Conservation (phyloP, 2,888 invertebrate genomes). For the Sympetrum striolatum region DNA sequence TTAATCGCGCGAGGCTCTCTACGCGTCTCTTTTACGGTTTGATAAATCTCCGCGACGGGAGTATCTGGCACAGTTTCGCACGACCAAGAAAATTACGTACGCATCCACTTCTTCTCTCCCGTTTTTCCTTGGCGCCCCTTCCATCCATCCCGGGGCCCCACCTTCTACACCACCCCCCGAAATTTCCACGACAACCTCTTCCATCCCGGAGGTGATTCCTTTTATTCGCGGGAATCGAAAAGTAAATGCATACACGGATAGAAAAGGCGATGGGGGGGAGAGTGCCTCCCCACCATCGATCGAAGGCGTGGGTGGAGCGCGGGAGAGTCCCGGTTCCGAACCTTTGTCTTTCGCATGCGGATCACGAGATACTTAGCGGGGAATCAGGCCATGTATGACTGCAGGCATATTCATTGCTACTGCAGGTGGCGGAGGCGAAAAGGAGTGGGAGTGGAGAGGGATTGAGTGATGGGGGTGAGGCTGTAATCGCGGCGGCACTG, state of each 20-base stretch:
- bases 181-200: background rate
- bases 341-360: background rate
- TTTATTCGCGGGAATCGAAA: background rate
- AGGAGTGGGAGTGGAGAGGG: background rate
- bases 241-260: background rate
- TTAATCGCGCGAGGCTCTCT: too few species aligned
- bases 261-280: background rate
- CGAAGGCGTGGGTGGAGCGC: background rate
- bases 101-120: background rate
- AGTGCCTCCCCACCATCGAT: background rate
- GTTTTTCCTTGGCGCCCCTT: background rate
- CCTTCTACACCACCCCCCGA: background rate
- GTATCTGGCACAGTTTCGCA: too few species aligned
- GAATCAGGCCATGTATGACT: constrained; percentile 39
- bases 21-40: too few species aligned
- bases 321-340: background rate
- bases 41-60: too few species aligned
- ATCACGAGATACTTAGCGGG: constrained; percentile 37
- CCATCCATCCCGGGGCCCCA: too few species aligned
- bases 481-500: background rate
- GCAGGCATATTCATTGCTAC: constrained; percentile 36
- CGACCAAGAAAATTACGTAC: too few species aligned
- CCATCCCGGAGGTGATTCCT: background rate
- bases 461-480: background rate
- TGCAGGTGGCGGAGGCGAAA: background rate